Evolutionary conservation across 2,888 invertebrate genomes (phyloP).

Genomic region (Rhimphoctona megacephalus): DNA sequence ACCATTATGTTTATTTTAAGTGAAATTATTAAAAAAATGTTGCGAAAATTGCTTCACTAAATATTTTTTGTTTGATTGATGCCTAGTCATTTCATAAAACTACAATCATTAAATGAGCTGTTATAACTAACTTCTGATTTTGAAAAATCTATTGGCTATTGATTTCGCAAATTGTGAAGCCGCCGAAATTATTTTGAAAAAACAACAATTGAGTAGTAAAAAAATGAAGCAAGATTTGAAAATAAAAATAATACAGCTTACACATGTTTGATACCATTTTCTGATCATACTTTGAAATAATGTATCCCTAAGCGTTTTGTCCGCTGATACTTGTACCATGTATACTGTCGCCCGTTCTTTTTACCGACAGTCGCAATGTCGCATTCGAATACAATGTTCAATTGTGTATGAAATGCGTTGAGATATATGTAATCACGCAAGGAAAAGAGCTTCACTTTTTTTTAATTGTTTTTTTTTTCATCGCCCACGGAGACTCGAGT

Average conservation of each 20-base stretch:
- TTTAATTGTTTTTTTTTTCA: not conserved
- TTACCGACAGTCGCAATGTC: slow-evolving; percentile 47
- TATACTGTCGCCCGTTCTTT: slow-evolving; percentile 42
- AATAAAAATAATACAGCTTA: not conserved
- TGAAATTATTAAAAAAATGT: too few species aligned
- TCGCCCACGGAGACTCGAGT: not conserved
- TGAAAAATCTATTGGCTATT: too few species aligned
- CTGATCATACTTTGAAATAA: slow-evolving; percentile 3
- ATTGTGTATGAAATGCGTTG: slow-evolving; percentile 70
- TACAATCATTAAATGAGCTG: too few species aligned
- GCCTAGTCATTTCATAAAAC: too few species aligned
- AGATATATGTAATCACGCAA: slow-evolving; percentile 26
- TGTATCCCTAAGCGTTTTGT: not conserved
- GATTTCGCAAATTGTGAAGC: too few species aligned
- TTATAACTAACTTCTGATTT: too few species aligned
- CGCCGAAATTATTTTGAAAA: not conserved
- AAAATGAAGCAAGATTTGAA: not conserved
- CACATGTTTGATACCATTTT: not conserved
- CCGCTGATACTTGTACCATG: not conserved
- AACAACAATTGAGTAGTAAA: not conserved
- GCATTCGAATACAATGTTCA: slow-evolving; percentile 70
- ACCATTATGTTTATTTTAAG: too few species aligned
- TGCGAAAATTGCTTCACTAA: too few species aligned
- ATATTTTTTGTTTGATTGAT: too few species aligned
- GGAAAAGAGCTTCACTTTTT: slow-evolving; percentile 32